Conservation (phyloP, 2,888 invertebrate species). For the Micropterix aruncella region DNA sequence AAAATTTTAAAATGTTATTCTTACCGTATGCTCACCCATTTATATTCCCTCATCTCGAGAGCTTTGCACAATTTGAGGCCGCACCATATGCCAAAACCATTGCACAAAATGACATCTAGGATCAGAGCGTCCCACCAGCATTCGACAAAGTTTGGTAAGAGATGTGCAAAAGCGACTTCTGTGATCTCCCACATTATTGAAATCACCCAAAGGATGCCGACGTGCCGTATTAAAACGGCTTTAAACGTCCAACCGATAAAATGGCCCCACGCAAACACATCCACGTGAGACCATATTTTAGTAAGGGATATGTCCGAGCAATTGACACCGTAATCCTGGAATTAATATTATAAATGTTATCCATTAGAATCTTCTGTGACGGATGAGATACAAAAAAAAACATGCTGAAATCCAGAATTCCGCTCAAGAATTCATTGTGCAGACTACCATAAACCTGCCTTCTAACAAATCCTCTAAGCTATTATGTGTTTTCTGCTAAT, state of each 20-base stretch:
- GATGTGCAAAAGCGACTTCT: slow-evolving; percentile 91
- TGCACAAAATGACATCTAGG: slow-evolving; percentile 92
- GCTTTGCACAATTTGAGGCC: slow-evolving; percentile 87
- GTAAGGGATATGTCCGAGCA: slow-evolving; percentile 86
- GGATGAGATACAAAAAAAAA: too few relatives aligned
- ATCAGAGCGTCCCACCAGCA: slow-evolving; percentile 99
- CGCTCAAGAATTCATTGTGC: too few relatives aligned
- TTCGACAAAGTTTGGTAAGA: slow-evolving; percentile 91
- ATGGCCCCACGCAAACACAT: slow-evolving; percentile 94
- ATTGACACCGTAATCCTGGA: slow-evolving; percentile 91
- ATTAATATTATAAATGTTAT: slow-evolving; percentile 9
- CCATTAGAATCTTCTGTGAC: background rate
- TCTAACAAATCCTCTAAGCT: too few relatives aligned
- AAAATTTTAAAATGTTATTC: too few relatives aligned
- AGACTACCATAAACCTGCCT: too few relatives aligned
- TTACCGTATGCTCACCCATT: slow-evolving; percentile 96
- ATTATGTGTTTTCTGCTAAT: too few relatives aligned
- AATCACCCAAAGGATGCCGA: slow-evolving; percentile 94
- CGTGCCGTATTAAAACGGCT: slow-evolving; percentile 87
- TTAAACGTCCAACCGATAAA: slow-evolving; percentile 97
- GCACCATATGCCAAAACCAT: slow-evolving; percentile 92
- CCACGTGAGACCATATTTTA: slow-evolving; percentile 83
- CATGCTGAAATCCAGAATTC: too few relatives aligned
- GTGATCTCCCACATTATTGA: slow-evolving; percentile 99
- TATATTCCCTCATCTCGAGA: slow-evolving; percentile 96